Conservation (phyloP, 37 sponge, comb jelly and placozoan species). For the Cladorhizidae sp. region DNA sequence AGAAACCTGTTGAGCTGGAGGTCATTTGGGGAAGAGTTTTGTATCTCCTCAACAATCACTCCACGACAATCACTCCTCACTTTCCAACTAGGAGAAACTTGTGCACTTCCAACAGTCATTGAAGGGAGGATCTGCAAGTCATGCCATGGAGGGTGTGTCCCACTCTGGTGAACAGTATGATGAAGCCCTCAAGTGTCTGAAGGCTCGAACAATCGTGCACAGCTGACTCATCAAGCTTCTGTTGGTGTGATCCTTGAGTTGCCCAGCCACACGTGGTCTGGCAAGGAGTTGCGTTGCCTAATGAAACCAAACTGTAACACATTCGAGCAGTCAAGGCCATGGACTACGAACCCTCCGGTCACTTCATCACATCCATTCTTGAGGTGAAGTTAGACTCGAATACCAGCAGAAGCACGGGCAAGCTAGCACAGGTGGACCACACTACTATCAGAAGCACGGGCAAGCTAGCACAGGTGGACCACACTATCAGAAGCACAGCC, state of each 20-base stretch:
- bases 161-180: conserved; percentile 24
- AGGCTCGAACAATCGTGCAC: conserved; percentile 17
- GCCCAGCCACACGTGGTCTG: not conserved
- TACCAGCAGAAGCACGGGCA: conserved; percentile 37
- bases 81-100: conserved; percentile 11
- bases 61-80: too few species aligned
- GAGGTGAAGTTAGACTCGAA: conserved; percentile 2
- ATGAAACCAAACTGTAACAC: not conserved
- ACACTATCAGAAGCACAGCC: too few species aligned
- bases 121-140: conserved; percentile 37
- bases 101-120: conserved; percentile 32
- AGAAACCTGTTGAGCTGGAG: conserved; percentile 13
- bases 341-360: not conserved
- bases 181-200: conserved; percentile 17
- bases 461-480: too few species aligned
- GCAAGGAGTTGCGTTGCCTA: not conserved
- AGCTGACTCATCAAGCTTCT: conserved; percentile 13
- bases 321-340: not conserved
- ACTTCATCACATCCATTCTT: not conserved
- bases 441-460: too few species aligned
- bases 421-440: conserved; percentile 5
- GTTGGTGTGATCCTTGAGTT: conserved; percentile 16
- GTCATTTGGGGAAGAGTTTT: conserved; percentile 38
- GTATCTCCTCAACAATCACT: conserved; percentile 28
- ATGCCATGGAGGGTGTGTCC: not conserved